phyloP scores from a whole-genome alignment of 2,113 vertebrate species.

The Rhea pennata region DNA sequence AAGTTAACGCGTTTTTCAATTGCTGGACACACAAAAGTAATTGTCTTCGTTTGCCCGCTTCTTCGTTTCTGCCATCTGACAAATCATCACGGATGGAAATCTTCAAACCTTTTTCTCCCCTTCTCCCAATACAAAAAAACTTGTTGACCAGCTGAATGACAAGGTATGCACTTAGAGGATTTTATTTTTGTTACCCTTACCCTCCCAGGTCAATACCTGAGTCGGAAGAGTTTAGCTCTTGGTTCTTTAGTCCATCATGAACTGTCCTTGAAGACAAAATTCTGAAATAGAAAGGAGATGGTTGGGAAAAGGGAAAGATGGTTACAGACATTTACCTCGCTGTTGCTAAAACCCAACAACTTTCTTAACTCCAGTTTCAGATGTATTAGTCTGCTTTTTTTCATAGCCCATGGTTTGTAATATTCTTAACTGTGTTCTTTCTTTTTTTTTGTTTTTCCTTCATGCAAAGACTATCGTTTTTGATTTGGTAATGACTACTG shows the following conservation, averaged over 20 bases:
- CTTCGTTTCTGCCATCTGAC: background rate
- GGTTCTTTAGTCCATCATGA: constrained; percentile 78
- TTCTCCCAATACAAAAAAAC: background rate
- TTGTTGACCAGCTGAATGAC: background rate
- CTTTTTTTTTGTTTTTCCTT: background rate
- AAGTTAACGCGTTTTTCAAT: background rate
- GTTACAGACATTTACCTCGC: background rate
- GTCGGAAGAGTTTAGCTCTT: constrained; percentile 76
- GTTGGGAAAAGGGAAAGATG: background rate
- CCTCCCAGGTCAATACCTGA: constrained; percentile 68
- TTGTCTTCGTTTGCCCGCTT: background rate
- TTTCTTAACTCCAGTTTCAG: background rate
- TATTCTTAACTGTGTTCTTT: background rate
- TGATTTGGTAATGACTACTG: background rate
- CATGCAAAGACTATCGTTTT: background rate
- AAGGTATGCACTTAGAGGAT: background rate
- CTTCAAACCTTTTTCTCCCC: background rate
- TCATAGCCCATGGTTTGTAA: background rate
- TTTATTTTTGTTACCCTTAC: background rate
- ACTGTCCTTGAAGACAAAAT: constrained; percentile 76
- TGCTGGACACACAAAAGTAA: background rate
- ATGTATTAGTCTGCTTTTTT: background rate
- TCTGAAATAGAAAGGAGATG: constrained; percentile 54
- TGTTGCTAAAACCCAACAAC: background rate
- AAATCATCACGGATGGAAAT: background rate